phyloP scores from a whole-genome alignment of 2,113 vertebrate genomes.

The Brachyistius frenatus region DNA sequence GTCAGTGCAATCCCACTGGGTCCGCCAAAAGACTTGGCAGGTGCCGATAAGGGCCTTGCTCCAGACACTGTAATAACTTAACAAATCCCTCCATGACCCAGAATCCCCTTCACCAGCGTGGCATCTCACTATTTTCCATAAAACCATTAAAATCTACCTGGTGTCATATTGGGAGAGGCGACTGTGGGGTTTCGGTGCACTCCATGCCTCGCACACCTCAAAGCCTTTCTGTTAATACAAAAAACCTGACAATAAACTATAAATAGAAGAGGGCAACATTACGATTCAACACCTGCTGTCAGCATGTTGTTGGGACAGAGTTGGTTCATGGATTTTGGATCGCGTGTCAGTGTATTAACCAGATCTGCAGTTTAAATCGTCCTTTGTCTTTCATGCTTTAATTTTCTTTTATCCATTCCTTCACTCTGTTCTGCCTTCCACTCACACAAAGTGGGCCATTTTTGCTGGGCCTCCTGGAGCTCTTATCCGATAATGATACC shows the following conservation, averaged over 20 bases:
- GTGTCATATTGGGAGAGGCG: conserved; percentile 72
- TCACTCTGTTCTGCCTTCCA: conserved; percentile 23
- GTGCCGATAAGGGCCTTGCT: conserved; percentile 85
- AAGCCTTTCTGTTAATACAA: conserved; percentile 55
- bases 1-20: conserved; percentile 85
- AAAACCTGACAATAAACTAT: conserved; percentile 58
- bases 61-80: conserved; percentile 86
- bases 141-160: conserved; percentile 81
- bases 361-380: conserved; percentile 27
- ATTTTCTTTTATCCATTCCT: conserved; percentile 44
- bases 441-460: conserved; percentile 64
- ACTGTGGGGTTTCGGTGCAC: conserved; percentile 45
- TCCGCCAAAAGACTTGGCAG: conserved; percentile 82
- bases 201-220: conserved; percentile 51
- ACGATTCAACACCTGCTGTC: conserved; percentile 59
- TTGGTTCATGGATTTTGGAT: conserved; percentile 53
- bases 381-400: conserved; percentile 36
- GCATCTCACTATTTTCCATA: conserved; percentile 81
- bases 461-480: conserved; percentile 55
- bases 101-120: conserved; percentile 78
- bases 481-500: conserved; percentile 76
- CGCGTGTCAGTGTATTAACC: conserved; percentile 24
- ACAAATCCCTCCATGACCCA: conserved; percentile 86
- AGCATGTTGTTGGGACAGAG: conserved; percentile 37
- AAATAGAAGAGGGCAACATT: conserved; percentile 55